Percentiles rank a stretch among this genome's conserved stretches.
Conservation (phyloP, 2,797 vertebrate genomes). For the Denticeps clupeoides region DNA sequence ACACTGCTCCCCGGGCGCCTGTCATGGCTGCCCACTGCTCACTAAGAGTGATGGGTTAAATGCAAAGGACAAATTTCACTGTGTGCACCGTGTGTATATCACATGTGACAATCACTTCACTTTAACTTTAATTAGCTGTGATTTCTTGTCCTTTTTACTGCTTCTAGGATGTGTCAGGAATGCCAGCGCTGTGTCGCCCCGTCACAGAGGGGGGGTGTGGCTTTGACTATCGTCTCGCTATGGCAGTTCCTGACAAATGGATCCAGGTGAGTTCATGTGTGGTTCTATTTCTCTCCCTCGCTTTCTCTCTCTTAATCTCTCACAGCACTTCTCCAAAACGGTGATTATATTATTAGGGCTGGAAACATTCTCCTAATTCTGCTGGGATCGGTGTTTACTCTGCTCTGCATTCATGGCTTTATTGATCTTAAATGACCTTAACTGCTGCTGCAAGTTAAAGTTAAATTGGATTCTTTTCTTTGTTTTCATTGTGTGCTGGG, state of each 20-base stretch:
- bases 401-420: too few species aligned
- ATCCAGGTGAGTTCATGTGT: constrained; percentile 83
- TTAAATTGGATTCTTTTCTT: too few species aligned
- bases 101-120: background rate
- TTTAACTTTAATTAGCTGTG: background rate
- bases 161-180: constrained; percentile 91
- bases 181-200: constrained; percentile 86
- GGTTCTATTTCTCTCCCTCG: constrained; percentile 13
- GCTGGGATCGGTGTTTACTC: too few species aligned
- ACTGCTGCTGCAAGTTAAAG: too few species aligned
- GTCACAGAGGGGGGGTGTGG: constrained; percentile 79
- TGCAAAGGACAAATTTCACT: too few species aligned
- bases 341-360: too few species aligned
- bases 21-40: too few species aligned
- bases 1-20: too few species aligned
- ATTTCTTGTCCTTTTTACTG: constrained; percentile 11
- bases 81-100: constrained; percentile 24
- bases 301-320: background rate
- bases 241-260: constrained; percentile 99
- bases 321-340: background rate
- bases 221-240: constrained; percentile 91
- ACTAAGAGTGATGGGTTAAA: too few species aligned
- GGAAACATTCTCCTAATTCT: too few species aligned
- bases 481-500: too few species aligned
- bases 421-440: too few species aligned